Percentiles rank a stretch among this genome's conserved stretches.
Conservation (phyloP, 2,888 invertebrate genomes). For the Aethes cnicana region DNA sequence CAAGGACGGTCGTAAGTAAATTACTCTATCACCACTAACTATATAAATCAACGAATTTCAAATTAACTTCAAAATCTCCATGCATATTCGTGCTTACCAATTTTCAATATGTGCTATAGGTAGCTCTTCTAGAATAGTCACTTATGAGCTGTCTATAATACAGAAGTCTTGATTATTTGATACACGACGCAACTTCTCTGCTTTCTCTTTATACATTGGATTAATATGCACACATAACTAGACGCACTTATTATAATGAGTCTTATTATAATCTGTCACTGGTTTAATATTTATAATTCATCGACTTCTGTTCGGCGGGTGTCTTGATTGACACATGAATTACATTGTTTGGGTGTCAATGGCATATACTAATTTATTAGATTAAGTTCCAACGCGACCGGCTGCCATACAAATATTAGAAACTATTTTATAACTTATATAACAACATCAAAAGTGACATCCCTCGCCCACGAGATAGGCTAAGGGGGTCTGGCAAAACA, state of each 20-base stretch:
- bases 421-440: not conserved
- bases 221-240: not conserved
- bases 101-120: no score
- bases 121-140: no score
- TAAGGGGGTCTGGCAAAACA: no score
- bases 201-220: slow-evolving; percentile 12
- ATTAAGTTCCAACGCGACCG: slow-evolving; percentile 2
- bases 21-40: no score
- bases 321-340: slow-evolving; percentile 61
- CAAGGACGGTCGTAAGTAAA: no score
- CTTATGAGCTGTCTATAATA: not conserved
- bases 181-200: not conserved
- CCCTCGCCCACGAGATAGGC: no score
- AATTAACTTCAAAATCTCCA: no score
- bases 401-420: not conserved
- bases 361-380: slow-evolving; percentile 25
- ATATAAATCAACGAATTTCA: no score
- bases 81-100: no score
- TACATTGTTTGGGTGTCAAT: slow-evolving; percentile 37
- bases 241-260: not conserved
- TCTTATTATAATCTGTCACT: slow-evolving; percentile 40
- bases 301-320: slow-evolving; percentile 48
- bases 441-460: no score
- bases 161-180: not conserved
- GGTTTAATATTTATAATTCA: slow-evolving; percentile 56